Evolutionary conservation across 2,797 vertebrate genomes (phyloP), one percentile per base, ranked within the genome.

Genomic region (Anas georgica): DNA sequence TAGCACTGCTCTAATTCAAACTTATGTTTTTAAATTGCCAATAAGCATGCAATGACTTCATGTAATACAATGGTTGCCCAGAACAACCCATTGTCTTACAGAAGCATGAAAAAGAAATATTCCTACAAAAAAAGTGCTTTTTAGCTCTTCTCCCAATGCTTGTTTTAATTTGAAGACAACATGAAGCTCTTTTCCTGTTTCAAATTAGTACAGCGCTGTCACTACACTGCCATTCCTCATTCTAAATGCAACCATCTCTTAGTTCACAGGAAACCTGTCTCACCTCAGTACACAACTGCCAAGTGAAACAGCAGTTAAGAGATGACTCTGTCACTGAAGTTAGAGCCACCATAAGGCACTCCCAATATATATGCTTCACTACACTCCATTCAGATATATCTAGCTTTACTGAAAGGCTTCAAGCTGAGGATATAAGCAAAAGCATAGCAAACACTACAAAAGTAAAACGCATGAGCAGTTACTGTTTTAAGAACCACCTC

Each of bases 191-290:
- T 78, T 9, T 55, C n/a, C 22, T 75, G 33, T 67, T 95, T 76
- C 69, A 66, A 46, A 62, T 88, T n/a, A 39, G 39, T 28, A 22
- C 0, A 0, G 33, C 0, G 0, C 22, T 52, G 29, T 75, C 76
- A 62, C 45, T n/a, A 64, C 25, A 3, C 8, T 43, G 56, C 22
- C n/a, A 25, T 25, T 72, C 37, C 25, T 89, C 69, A 55, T 58
- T 83, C 33, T 21, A 43, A 69, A 75, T 78, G 37, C 4, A 75
- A 43, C 28, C 20, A 6, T 10, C 22, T 25, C 56, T 41, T 29
- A 5, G 7, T 46, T 48, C 75, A 11, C 37, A 45, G 37, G 35
- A 80, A 72, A 46, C 29, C 31, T 59, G 17, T 63, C 20, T 69
- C 46, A 82, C n/a, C 25, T 56, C 67, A 48, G 39, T 20, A 23